Percentiles rank a stretch among this genome's conserved stretches.
phyloP scores from a whole-genome alignment of 2,888 invertebrate genomes.

The Nomada ferruginata region DNA sequence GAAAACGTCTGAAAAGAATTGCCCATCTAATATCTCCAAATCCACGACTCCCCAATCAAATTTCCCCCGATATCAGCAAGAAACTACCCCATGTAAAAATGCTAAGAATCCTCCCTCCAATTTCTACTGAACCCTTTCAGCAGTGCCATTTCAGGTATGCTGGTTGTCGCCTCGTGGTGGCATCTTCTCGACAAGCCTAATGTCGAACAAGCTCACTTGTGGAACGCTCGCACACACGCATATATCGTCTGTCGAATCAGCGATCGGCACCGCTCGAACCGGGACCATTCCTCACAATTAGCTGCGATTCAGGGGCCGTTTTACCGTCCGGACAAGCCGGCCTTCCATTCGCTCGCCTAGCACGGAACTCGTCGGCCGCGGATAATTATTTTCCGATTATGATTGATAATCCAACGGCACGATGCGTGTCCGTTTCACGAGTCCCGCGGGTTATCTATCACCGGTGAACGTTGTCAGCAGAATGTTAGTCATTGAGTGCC shows the following conservation, averaged over 20 bases:
- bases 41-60: too few relatives aligned
- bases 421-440: conserved; percentile 26
- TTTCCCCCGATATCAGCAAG: too few relatives aligned
- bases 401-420: conserved; percentile 71
- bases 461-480: conserved; percentile 40
- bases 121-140: neutral
- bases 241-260: conserved; percentile 72
- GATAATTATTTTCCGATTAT: conserved; percentile 77
- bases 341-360: conserved; percentile 50
- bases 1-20: too few relatives aligned
- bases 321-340: conserved; percentile 54
- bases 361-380: conserved; percentile 51
- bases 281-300: conserved; percentile 77
- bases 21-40: too few relatives aligned
- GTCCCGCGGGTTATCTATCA: conserved; percentile 63
- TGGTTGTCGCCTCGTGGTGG: neutral
- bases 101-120: neutral
- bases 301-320: conserved; percentile 71
- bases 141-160: neutral
- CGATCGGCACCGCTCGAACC: conserved; percentile 63
- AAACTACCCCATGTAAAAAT: too few relatives aligned
- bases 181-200: conserved; percentile 39
- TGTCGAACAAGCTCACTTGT: conserved; percentile 36
- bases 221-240: conserved; percentile 16
- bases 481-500: conserved; percentile 35